Evolutionary conservation across 2,113 vertebrate genomes (phyloP).

Genomic region (Xerus inauris): DNA sequence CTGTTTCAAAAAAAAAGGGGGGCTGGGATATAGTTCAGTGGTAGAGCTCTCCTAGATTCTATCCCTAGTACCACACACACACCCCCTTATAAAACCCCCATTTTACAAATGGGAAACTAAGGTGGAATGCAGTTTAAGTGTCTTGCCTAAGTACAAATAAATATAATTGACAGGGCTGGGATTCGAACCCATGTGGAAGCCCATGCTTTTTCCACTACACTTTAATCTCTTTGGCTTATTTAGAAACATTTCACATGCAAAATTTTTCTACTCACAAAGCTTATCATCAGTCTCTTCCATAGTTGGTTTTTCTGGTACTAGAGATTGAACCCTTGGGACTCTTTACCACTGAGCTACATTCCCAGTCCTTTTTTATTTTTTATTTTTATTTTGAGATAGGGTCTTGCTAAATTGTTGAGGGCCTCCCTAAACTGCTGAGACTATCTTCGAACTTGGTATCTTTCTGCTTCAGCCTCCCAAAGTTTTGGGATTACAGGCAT

Average conservation of each 20-base stretch:
- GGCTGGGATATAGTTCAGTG: too few species aligned
- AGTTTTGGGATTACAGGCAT: neutral
- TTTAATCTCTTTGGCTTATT: conserved; percentile 50
- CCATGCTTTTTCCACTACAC: conserved; percentile 22
- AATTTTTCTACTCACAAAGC: neutral
- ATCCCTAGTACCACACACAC: neutral
- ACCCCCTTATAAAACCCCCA: neutral
- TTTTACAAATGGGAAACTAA: conserved; percentile 54
- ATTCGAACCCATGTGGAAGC: conserved; percentile 54
- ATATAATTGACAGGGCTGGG: conserved; percentile 2
- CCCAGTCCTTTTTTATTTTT: neutral
- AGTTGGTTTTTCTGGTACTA: neutral
- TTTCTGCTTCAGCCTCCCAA: neutral
- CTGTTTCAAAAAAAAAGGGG: too few species aligned
- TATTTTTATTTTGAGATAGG: neutral
- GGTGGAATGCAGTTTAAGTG: conserved; percentile 38
- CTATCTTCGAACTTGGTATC: neutral
- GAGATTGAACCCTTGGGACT: neutral
- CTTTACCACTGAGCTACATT: neutral
- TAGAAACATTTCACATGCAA: conserved; percentile 42
- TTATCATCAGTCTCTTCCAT: conserved; percentile 18
- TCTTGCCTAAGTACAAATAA: conserved; percentile 17
- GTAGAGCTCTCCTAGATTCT: neutral
- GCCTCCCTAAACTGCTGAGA: neutral
- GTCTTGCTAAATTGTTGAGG: neutral